A percentile compares a stretch with the other conserved stretches of the same genome.
Evolutionary conservation across 2,113 vertebrate species (phyloP).

Genomic region (Clarias magur): DNA sequence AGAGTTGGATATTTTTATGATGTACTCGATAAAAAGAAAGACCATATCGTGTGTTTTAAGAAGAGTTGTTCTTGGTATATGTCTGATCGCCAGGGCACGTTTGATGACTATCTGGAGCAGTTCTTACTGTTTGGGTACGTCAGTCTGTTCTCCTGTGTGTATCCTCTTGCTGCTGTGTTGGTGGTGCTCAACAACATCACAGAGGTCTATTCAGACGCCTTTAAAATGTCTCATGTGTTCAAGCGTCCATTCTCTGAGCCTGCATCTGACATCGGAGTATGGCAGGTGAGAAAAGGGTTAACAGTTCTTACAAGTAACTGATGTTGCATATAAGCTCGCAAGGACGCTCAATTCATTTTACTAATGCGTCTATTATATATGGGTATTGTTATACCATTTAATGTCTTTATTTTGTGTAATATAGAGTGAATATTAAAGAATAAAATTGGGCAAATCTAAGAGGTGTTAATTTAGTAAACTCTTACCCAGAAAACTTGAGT

Average conservation of each 20-base stretch:
- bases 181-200: slow-evolving; percentile 95
- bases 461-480: not conserved
- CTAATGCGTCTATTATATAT: not conserved
- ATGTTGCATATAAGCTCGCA: not conserved
- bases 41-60: not conserved
- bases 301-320: not conserved
- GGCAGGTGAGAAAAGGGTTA: slow-evolving; percentile 83
- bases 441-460: not conserved
- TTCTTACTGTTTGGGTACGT: slow-evolving; percentile 96
- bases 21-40: not conserved
- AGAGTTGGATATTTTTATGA: not conserved
- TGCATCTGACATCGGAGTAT: slow-evolving; percentile 88
- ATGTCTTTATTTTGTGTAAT: not conserved
- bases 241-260: slow-evolving; percentile 93
- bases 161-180: slow-evolving; percentile 91
- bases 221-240: slow-evolving; percentile 95
- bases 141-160: slow-evolving; percentile 97
- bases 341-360: not conserved
- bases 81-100: slow-evolving; percentile 81
- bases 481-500: not conserved
- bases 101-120: slow-evolving; percentile 95
- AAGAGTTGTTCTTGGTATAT: not conserved
- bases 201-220: slow-evolving; percentile 91
- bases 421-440: not conserved
- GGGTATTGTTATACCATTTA: not conserved